A percentile compares a stretch with the other conserved stretches of the same genome.
Evolutionary conservation across 1,140 invertebrate species (phyloP).

Genomic region (Procambarus virginalis): DNA sequence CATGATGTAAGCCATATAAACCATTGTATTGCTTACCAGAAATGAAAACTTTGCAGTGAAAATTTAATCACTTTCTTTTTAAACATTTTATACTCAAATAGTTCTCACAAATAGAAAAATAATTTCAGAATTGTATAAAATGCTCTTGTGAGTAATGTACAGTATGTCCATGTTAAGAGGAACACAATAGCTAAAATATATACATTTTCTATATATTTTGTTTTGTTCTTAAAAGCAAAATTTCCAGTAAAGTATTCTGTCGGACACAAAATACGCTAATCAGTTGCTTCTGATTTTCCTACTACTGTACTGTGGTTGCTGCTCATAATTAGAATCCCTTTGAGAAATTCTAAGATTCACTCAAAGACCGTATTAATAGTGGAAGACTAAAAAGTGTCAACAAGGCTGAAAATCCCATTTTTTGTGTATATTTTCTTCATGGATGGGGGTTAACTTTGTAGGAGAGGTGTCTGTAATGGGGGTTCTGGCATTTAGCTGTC

Average conservation of each 20-base stretch:
- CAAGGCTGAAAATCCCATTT: background rate
- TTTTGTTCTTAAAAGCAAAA: background rate
- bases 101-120: background rate
- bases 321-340: background rate
- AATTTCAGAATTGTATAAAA: background rate
- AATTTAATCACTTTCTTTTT: background rate
- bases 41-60: background rate
- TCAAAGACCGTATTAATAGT: background rate
- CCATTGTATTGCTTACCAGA: background rate
- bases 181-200: background rate
- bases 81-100: background rate
- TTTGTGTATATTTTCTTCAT: background rate
- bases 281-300: background rate
- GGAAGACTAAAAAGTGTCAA: background rate
- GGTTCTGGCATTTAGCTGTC: conserved; percentile 31
- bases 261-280: background rate
- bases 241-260: background rate
- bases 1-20: background rate
- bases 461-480: conserved; percentile 21
- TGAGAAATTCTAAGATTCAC: background rate
- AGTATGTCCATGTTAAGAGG: background rate
- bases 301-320: background rate
- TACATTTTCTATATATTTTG: background rate
- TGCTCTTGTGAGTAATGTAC: background rate
- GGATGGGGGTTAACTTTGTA: background rate